A percentile compares a stretch with the other conserved stretches of the same genome.
These are phyloP conservation scores for Asteroscopus sphinx DNA, from an alignment of 2,888 invertebrate species.

Conservation along the genomic window DNA sequence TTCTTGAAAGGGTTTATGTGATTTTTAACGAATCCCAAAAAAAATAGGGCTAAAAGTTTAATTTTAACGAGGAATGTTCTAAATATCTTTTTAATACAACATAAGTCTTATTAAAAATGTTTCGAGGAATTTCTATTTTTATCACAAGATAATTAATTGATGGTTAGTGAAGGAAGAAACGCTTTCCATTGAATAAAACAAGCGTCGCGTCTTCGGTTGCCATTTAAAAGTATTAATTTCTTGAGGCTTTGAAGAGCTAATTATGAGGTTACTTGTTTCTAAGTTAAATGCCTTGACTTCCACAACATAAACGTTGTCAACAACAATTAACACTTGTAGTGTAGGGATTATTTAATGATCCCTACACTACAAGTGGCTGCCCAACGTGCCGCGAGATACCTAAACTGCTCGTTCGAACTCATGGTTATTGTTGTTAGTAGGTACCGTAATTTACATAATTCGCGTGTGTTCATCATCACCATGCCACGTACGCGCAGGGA, in stretches of 20 bases:
- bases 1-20: background rate
- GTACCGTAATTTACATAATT: too few species aligned
- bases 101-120: background rate
- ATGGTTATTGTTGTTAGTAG: too few species aligned
- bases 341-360: too few species aligned
- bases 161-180: background rate
- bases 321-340: constrained; percentile 31
- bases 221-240: constrained; percentile 33
- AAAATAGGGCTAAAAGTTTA: background rate
- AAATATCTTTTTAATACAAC: background rate
- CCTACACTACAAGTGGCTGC: too few species aligned
- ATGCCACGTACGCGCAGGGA: too few species aligned
- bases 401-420: too few species aligned
- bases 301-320: constrained; percentile 19
- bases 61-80: constrained; percentile 5
- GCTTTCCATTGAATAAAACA: background rate
- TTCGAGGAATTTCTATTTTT: background rate
- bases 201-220: constrained; percentile 14
- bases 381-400: too few species aligned
- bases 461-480: too few species aligned
- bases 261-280: constrained; percentile 9
- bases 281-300: constrained; percentile 26
- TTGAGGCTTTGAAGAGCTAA: constrained; percentile 13
- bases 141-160: background rate
- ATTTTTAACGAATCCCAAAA: background rate